Evolutionary conservation across 2,888 invertebrate species (phyloP).

Genomic region (Lycocerus yunnanus): DNA sequence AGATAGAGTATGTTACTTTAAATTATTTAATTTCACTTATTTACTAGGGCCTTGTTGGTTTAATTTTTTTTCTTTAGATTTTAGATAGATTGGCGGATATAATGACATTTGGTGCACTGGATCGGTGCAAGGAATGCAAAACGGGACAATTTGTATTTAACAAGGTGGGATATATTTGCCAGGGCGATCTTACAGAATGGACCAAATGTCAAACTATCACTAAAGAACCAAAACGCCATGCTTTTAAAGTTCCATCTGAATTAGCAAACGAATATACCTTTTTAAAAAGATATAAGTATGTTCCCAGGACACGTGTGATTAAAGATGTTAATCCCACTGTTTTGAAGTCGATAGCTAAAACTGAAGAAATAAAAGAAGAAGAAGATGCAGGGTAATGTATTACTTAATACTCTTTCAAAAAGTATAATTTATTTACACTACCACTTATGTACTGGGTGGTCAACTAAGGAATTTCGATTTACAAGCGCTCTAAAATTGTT

Average conservation of each 20-base stretch:
- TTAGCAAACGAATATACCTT: constrained; percentile 62
- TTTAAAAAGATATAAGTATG: constrained; percentile 66
- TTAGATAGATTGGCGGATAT: constrained; percentile 80
- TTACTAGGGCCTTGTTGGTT: background rate
- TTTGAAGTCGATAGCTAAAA: constrained; percentile 57
- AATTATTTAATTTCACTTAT: background rate
- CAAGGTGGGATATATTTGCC: constrained; percentile 81
- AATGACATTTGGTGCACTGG: constrained; percentile 85
- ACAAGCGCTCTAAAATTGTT: too few species aligned
- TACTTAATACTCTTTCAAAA: too few species aligned
- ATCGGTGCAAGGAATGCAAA: constrained; percentile 79
- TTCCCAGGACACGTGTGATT: constrained; percentile 63
- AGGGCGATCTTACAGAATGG: constrained; percentile 81
- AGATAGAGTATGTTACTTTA: constrained; percentile 63
- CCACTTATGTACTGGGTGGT: too few species aligned
- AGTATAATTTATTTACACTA: too few species aligned
- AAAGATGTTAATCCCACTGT: constrained; percentile 59
- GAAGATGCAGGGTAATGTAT: constrained; percentile 48
- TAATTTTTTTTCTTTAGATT: constrained; percentile 59
- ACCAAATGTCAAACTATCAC: constrained; percentile 79
- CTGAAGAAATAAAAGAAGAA: constrained; percentile 57
- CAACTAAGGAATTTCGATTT: too few species aligned
- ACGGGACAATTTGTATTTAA: constrained; percentile 71
- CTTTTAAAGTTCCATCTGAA: constrained; percentile 70
- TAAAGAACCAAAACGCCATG: constrained; percentile 71